Conservation (phyloP, 2,888 invertebrate species). For the Tortrix viridana region DNA sequence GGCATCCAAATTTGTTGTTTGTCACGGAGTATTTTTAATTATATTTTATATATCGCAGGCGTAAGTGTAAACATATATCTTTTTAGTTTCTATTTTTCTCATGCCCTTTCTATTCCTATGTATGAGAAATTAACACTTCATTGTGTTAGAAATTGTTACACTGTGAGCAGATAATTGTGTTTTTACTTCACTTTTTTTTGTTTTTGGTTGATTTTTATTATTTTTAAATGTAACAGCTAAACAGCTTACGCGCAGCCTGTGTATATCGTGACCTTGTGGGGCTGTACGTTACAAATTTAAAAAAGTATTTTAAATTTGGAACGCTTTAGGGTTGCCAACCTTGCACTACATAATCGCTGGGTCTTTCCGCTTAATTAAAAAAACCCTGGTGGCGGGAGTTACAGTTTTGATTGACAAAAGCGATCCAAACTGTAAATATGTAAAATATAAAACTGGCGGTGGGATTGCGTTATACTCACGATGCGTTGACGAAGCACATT, state of each 20-base stretch:
- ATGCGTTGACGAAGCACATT: conserved; percentile 25
- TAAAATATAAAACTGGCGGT: conserved; percentile 39
- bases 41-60: too few species aligned
- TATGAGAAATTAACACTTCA: too few species aligned
- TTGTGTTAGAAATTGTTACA: too few species aligned
- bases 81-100: too few species aligned
- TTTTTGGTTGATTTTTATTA: neutral
- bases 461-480: conserved; percentile 36
- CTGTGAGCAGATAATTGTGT: too few species aligned
- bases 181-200: conserved; percentile 2
- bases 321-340: conserved; percentile 52
- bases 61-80: too few species aligned
- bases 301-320: conserved; percentile 48
- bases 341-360: conserved; percentile 66
- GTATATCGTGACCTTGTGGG: conserved; percentile 78
- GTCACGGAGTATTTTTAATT: too few species aligned
- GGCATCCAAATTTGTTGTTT: too few species aligned
- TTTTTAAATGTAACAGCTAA: conserved; percentile 73
- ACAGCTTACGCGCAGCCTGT: conserved; percentile 81
- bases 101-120: too few species aligned
- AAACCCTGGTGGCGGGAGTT: conserved; percentile 78
- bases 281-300: conserved; percentile 64
- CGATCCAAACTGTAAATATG: conserved; percentile 30
- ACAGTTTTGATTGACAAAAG: conserved; percentile 46
- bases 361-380: conserved; percentile 60